Evolutionary conservation across 2,888 invertebrate genomes (phyloP), one percentile per base, ranked within the genome.

Genomic region (Drosophila pseudotalamancana): DNA sequence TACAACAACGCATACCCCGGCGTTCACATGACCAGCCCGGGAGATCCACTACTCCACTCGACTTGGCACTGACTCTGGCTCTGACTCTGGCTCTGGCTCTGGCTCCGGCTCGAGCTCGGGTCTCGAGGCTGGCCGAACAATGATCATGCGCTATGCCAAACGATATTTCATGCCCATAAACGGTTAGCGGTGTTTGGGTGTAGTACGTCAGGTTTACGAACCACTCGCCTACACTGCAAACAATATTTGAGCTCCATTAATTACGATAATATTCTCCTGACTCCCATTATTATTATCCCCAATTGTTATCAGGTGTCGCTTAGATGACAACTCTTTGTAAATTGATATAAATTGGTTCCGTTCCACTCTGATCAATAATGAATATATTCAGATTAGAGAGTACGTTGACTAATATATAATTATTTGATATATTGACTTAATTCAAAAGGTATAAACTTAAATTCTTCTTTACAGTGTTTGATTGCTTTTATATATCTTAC

Each of bases 131-230:
- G 79, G 66, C 83, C 64, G 68, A 78, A 86, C 87, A 80, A 73
- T 81, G 81, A 81, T 84, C 79, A 78, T 75, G 70, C 69, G 64
- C 68, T 77, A 69, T 63, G 60, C 66, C 73, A 71, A 75, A 73
- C 85, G 65, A 83, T 83, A 87, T 85, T 87, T 83, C 85, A 83
- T 87, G 76, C 60, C 61, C 78, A 87, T 87, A 87, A 83, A 87
- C 85, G 83, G 85, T 82, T 71, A 73, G 73, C 71, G 40, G 32
- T 65, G 55, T 66, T 59, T 62, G 66, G 67, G 55, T 79, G 77
- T 62, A 77, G 59, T 72, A 72, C 67, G 59, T 72, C 70, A 60
- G 63, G 39, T 68, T 67, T 39, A 27, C 35, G 37, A 46, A 54
- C 42, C 34, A 19, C 53, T 69, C 37, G 32, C 29, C 32, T 71